Conservation (phyloP, 2,113 vertebrate genomes). For the Onychostoma macrolepis region DNA sequence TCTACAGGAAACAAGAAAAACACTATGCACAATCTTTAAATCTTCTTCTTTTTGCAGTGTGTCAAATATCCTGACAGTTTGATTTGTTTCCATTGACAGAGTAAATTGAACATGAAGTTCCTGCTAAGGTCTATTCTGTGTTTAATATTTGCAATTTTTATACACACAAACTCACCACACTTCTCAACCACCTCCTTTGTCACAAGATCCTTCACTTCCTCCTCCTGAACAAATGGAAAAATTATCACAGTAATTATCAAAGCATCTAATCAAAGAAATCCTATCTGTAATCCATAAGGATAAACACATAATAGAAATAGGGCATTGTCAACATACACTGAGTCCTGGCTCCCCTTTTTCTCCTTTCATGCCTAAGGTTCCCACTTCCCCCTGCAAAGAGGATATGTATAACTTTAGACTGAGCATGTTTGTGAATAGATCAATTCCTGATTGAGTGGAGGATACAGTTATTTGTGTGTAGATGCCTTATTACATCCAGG, state of each 20-base stretch:
- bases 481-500: slow-evolving; percentile 71
- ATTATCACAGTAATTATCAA: not conserved
- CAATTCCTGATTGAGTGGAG: not conserved
- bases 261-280: not conserved
- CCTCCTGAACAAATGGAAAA: slow-evolving; percentile 71
- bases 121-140: not conserved
- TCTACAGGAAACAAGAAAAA: too few species aligned
- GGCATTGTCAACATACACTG: slow-evolving; percentile 69
- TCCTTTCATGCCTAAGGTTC: slow-evolving; percentile 79
- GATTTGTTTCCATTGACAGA: not conserved
- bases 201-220: slow-evolving; percentile 84
- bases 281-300: not conserved
- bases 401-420: not conserved
- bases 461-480: slow-evolving; percentile 4
- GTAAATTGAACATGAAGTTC: not conserved
- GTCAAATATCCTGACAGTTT: not conserved
- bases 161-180: slow-evolving; percentile 78
- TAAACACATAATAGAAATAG: not conserved
- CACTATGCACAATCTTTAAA: too few species aligned
- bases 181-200: slow-evolving; percentile 77
- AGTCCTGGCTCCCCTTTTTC: slow-evolving; percentile 87
- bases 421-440: not conserved
- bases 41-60: not conserved
- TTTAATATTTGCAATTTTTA: not conserved
- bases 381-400: slow-evolving; percentile 75